Conservation (phyloP, 2,113 vertebrate species). For the Mus pahari region DNA sequence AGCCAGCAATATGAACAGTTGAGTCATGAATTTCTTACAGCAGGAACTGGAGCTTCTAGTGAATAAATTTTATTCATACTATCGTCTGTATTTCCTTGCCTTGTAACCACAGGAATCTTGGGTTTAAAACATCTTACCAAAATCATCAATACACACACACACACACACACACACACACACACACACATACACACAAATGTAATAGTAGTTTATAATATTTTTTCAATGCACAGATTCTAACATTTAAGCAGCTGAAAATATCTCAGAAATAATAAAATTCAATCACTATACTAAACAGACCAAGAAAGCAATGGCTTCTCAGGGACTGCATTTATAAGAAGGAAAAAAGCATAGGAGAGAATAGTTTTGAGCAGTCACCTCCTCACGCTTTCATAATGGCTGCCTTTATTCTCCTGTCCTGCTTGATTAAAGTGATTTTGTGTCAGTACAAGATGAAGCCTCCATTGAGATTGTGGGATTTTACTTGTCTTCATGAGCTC, state of each 20-base stretch:
- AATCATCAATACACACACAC: not conserved
- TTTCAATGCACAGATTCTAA: not conserved
- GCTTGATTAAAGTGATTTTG: not conserved
- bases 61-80: constrained; percentile 19
- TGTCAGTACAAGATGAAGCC: not conserved
- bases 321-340: not conserved
- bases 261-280: not conserved
- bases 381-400: not conserved
- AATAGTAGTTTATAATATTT: constrained; percentile 2
- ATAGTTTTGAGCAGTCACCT: not conserved
- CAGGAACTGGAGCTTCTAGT: not conserved
- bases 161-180: not conserved
- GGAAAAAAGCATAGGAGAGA: not conserved
- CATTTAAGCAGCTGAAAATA: not conserved
- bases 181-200: not conserved
- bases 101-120: not conserved
- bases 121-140: constrained; percentile 25
- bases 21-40: not conserved
- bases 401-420: not conserved
- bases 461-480: not conserved
- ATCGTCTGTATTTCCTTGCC: not conserved
- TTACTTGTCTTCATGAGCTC: not conserved
- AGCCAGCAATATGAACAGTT: not conserved
- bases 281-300: not conserved
- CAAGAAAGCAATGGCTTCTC: not conserved